Percentiles rank a stretch among this genome's conserved stretches.
phyloP scores from a whole-genome alignment of 2,888 invertebrate genomes.

The Rotaria sp. region DNA sequence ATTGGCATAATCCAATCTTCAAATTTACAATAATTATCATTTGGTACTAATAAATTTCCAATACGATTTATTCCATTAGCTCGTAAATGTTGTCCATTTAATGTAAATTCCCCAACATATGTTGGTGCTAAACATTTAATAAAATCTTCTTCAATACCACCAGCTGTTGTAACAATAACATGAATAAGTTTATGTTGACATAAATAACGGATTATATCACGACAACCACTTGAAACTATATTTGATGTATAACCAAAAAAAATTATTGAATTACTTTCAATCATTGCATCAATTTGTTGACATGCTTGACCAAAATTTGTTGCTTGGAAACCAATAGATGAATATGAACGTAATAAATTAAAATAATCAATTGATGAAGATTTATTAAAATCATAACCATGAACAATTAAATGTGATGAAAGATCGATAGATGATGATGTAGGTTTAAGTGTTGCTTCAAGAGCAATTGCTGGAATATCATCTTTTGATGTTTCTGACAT shows the following conservation, averaged over 20 bases:
- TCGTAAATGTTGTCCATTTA: slow-evolving; percentile 69
- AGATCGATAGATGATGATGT: neutral
- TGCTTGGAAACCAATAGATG: slow-evolving; percentile 87
- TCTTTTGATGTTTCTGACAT: neutral
- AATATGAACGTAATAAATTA: slow-evolving; percentile 71
- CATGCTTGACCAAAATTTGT: slow-evolving; percentile 85
- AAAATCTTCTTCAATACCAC: slow-evolving; percentile 94
- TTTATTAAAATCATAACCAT: slow-evolving; percentile 85
- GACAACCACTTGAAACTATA: slow-evolving; percentile 83
- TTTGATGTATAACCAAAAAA: slow-evolving; percentile 96
- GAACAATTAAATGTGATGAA: slow-evolving; percentile 43
- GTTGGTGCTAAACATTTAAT: slow-evolving; percentile 95
- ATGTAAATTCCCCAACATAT: slow-evolving; percentile 78
- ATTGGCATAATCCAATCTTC: slow-evolving; percentile 94
- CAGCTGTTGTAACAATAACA: slow-evolving; percentile 91
- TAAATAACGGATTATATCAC: slow-evolving; percentile 81
- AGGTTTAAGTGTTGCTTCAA: neutral
- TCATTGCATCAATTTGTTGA: slow-evolving; percentile 83
- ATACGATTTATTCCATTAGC: slow-evolving; percentile 80
- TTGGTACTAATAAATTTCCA: slow-evolving; percentile 89
- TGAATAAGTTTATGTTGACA: slow-evolving; percentile 64
- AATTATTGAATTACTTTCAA: slow-evolving; percentile 69
- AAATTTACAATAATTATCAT: slow-evolving; percentile 93
- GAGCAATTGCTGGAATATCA: neutral
- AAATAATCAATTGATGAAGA: slow-evolving; percentile 70